Conservation (phyloP, 2,113 vertebrate genomes). For the Petrocephalus microphthalmus region DNA sequence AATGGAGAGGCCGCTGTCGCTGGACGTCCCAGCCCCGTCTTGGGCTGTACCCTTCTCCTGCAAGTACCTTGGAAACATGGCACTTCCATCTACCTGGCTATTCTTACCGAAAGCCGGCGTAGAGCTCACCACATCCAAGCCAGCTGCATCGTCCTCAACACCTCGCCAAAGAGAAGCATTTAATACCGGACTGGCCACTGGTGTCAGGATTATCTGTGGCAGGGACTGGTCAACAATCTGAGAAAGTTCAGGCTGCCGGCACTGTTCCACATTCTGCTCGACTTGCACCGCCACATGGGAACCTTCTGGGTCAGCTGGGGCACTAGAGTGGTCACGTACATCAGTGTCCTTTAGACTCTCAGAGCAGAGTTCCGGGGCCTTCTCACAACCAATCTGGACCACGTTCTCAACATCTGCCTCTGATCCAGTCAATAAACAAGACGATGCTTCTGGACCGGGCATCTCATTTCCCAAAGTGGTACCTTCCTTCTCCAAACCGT, state of each 20-base stretch:
- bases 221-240: background rate
- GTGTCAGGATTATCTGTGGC: background rate
- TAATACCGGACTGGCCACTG: background rate
- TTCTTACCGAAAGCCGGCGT: background rate
- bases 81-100: background rate
- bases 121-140: background rate
- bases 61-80: background rate
- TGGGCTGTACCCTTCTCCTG: constrained; percentile 22
- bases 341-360: constrained; percentile 4
- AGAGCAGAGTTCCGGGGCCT: constrained; percentile 7
- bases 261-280: background rate
- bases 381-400: constrained; percentile 14
- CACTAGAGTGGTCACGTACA: background rate
- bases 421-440: background rate
- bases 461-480: background rate
- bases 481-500: constrained; percentile 9
- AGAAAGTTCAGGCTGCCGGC: background rate
- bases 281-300: background rate
- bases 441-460: background rate
- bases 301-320: background rate
- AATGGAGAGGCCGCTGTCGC: constrained; percentile 23
- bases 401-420: background rate
- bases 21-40: constrained; percentile 41
- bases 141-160: background rate
- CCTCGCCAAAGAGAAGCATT: background rate